Percentiles rank a stretch among this genome's conserved stretches.
phyloP scores from a whole-genome alignment of 2,797 vertebrate genomes.

The Clarias platycephalus region DNA sequence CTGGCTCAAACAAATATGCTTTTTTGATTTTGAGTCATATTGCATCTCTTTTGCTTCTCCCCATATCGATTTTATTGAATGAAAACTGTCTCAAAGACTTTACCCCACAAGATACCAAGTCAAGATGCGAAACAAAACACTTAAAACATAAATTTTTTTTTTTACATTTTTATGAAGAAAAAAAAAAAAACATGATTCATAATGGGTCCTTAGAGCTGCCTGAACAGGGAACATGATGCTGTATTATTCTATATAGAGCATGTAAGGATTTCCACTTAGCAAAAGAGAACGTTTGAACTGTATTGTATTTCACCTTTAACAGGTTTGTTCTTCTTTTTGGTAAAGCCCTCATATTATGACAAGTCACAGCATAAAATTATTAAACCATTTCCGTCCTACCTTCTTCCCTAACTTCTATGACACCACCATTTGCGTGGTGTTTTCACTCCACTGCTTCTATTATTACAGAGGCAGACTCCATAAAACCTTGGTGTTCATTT shows the following conservation, averaged over 20 bases:
- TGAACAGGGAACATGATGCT: background rate
- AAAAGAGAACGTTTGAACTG: background rate
- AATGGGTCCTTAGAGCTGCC: background rate
- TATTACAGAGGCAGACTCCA: background rate
- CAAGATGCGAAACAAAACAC: background rate
- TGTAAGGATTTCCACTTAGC: background rate
- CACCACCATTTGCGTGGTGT: conserved; percentile 11
- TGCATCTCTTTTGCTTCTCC: background rate
- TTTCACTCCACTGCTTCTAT: background rate
- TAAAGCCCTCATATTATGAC: background rate
- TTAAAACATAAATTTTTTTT: background rate
- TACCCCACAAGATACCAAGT: background rate
- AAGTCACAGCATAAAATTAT: background rate
- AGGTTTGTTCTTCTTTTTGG: background rate
- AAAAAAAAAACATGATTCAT: no score
- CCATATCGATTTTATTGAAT: background rate
- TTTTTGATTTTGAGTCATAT: background rate
- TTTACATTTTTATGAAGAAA: no score
- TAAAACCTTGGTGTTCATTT: background rate
- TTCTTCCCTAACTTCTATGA: background rate
- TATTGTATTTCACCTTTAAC: background rate
- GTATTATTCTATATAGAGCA: background rate
- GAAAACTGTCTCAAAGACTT: background rate
- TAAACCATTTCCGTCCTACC: background rate
- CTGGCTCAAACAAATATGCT: background rate